phyloP scores from a whole-genome alignment of 1,140 invertebrate species.

The Ganaspis sp. region DNA sequence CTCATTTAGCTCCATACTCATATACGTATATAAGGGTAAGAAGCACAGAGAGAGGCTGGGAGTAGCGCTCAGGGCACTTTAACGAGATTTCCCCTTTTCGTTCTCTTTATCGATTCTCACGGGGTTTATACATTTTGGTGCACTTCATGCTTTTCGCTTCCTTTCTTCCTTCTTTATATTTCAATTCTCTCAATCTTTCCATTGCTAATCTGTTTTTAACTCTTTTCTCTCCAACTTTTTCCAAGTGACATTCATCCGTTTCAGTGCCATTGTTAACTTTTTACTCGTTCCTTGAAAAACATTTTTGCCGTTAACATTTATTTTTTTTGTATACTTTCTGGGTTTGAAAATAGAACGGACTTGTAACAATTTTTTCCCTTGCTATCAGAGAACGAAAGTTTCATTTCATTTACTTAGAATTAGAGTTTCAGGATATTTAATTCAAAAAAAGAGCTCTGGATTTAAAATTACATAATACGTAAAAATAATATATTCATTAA shows the following conservation, averaged over 20 bases:
- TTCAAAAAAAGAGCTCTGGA: neutral
- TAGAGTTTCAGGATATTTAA: neutral
- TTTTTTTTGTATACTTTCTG: neutral
- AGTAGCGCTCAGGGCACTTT: slow-evolving; percentile 46
- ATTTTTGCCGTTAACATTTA: neutral
- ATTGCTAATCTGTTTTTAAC: slow-evolving; percentile 32
- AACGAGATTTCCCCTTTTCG: slow-evolving; percentile 49
- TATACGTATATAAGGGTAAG: slow-evolving; percentile 37
- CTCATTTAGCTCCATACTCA: slow-evolving; percentile 3
- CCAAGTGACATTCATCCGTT: neutral
- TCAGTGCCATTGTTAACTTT: neutral
- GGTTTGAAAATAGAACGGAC: no score
- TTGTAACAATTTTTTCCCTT: no score
- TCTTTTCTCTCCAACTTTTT: neutral
- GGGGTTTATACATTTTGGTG: slow-evolving; percentile 15
- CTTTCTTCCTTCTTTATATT: slow-evolving; percentile 38
- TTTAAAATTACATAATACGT: neutral
- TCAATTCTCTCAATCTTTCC: slow-evolving; percentile 49
- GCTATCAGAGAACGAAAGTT: neutral
- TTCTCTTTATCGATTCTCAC: slow-evolving; percentile 40
- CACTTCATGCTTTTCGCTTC: slow-evolving; percentile 24
- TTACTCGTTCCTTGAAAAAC: neutral
- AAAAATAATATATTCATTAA: neutral
- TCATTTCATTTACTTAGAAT: neutral
- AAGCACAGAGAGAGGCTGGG: slow-evolving; percentile 36